These are phyloP conservation scores for Trachelus tabidus DNA, from an alignment of 2,888 invertebrate species.

Conservation along the genomic window DNA sequence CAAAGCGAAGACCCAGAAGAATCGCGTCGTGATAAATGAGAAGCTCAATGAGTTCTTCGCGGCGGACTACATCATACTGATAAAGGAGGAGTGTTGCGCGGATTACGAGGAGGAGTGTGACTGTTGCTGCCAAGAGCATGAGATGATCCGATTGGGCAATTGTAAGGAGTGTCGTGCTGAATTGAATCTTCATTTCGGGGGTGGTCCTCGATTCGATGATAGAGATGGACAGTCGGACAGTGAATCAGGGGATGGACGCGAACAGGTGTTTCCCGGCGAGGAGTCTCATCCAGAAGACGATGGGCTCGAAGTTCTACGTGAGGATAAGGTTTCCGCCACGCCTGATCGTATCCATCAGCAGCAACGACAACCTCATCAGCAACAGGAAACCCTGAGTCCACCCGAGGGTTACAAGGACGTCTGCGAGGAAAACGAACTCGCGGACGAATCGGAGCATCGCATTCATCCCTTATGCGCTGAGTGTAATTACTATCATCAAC, in stretches of 20 bases:
- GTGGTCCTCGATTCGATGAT: slow-evolving; percentile 54
- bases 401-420: slow-evolving; percentile 93
- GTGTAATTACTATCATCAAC: slow-evolving; percentile 70
- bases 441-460: slow-evolving; percentile 70
- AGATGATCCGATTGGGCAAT: slow-evolving; percentile 73
- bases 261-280: slow-evolving; percentile 27
- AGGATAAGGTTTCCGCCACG: slow-evolving; percentile 22
- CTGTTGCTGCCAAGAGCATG: slow-evolving; percentile 78
- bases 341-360: slow-evolving; percentile 28
- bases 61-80: slow-evolving; percentile 91
- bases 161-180: slow-evolving; percentile 67
- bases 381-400: slow-evolving; percentile 85
- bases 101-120: slow-evolving; percentile 82
- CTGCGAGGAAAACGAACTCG: slow-evolving; percentile 73
- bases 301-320: slow-evolving; percentile 31
- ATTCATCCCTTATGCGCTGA: slow-evolving; percentile 73
- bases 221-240: slow-evolving; percentile 49
- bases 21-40: slow-evolving; percentile 89
- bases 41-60: slow-evolving; percentile 91
- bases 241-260: slow-evolving; percentile 65
- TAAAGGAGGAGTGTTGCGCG: slow-evolving; percentile 87
- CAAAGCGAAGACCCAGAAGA: slow-evolving; percentile 73
- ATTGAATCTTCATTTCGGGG: slow-evolving; percentile 62
- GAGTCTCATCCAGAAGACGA: slow-evolving; percentile 41
- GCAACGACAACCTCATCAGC: slow-evolving; percentile 40